Evolutionary conservation across 2,888 invertebrate species (phyloP), one percentile per base, ranked within the genome.

Genomic region (Drosophila bunnanda): DNA sequence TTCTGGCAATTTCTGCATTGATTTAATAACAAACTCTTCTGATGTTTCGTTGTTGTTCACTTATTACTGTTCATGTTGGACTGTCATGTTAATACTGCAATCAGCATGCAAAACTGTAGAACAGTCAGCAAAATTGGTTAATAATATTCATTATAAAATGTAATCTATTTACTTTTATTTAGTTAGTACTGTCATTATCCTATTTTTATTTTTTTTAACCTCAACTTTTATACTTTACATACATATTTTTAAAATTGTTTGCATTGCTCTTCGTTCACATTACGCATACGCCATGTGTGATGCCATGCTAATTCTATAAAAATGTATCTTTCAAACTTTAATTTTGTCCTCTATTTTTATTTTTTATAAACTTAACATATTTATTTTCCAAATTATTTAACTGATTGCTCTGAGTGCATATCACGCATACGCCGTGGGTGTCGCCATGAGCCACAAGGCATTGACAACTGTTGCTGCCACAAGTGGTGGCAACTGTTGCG

Each of bases 391-490:
- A 59, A 39, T 48, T 55, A 44, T 0, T 22, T 5, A 20, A 10
- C 34, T 34, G 10, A n/a, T 28, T 58, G 38, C 38, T 52, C 52
- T 15, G n/a, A 8, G 64, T 50, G 70, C 70, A 80, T 62, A 83
- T 77, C 76, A 75, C 77, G 76, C 58, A 80, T 76, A 86, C 78
- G 88, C 70, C 53, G 13, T 52, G 54, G 74, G 28, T 56, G 50
- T 58, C 25, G 30, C 50, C 57, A 39, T 36, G 22, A 38, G 55
- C 48, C 62, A 60, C 43, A 53, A 55, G 52, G 34, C 54, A 86
- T 68, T 86, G 83, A 86, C 88, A 88, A 84, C 87, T 88, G 83
- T 84, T 84, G 84, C 86, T 80, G 66, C 57, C 66, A 44, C 66
- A 50, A 55, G 52, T 28, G 57, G 77, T 86, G 76, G 80, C 88